Conservation (phyloP, 2,113 vertebrate species). For the Toxotes jaculatrix region DNA sequence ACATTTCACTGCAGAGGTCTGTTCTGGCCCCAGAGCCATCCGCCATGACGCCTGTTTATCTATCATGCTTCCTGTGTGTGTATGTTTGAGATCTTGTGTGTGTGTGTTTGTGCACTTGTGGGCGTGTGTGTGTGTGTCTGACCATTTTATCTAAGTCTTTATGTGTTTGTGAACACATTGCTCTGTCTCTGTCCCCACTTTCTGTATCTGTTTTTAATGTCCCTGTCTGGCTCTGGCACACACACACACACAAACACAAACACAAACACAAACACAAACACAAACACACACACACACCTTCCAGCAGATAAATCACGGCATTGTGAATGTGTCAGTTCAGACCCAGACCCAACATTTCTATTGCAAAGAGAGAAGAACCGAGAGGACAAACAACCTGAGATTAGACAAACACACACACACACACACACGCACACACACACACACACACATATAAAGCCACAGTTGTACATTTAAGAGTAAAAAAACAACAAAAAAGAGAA, state of each 20-base stretch:
- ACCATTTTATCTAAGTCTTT: background rate
- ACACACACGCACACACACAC: background rate
- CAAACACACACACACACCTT: conserved; percentile 4
- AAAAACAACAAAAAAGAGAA: background rate
- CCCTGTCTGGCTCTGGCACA: conserved; percentile 1
- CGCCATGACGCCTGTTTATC: conserved; percentile 72
- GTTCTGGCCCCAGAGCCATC: conserved; percentile 55
- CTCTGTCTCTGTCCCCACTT: background rate
- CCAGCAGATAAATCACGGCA: conserved; percentile 48
- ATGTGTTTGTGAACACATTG: conserved; percentile 41
- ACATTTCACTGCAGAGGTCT: conserved; percentile 39
- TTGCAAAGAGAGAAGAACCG: conserved; percentile 1
- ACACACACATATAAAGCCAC: background rate
- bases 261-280: background rate
- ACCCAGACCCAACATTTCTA: conserved; percentile 14
- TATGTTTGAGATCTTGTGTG: conserved; percentile 1
- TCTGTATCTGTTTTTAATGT: conserved; percentile 33
- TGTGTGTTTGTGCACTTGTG: conserved; percentile 4
- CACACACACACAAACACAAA: background rate
- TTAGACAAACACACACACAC: background rate
- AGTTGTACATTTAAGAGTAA: no score
- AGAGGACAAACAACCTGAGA: conserved; percentile 25
- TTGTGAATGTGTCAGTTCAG: conserved; percentile 27
- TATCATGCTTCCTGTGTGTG: conserved; percentile 63
- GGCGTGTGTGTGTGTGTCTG: background rate